Evolutionary conservation across 2,797 vertebrate genomes (phyloP).

Genomic region (Dendrocincla fuliginosa): DNA sequence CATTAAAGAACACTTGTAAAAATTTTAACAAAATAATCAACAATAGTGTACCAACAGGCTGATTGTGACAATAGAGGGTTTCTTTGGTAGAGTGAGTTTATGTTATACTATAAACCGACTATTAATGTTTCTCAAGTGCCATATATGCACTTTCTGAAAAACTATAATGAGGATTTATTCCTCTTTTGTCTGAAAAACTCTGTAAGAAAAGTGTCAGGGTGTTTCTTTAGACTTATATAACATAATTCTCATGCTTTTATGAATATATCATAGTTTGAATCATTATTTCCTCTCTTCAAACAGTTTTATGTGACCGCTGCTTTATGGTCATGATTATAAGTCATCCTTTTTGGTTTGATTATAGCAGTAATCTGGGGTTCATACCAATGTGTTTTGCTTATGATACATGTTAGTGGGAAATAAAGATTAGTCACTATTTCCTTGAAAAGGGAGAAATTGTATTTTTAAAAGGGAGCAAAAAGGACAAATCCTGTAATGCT

Average conservation of each 20-base stretch:
- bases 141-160: not conserved
- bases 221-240: not conserved
- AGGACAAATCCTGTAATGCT: not conserved
- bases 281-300: not conserved
- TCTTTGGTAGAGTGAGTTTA: not conserved
- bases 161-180: slow-evolving; percentile 10
- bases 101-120: not conserved
- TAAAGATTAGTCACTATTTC: not conserved
- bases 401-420: not conserved
- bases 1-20: not conserved
- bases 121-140: not conserved
- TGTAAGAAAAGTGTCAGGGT: not conserved
- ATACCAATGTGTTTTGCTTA: not conserved
- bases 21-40: not conserved
- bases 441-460: not conserved
- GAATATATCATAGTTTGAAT: not conserved
- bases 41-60: not conserved
- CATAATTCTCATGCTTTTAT: not conserved
- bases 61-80: not conserved
- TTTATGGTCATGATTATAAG: not conserved
- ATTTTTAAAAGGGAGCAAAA: not conserved
- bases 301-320: not conserved
- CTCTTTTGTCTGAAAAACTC: not conserved
- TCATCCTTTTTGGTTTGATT: not conserved
- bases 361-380: not conserved